These are phyloP conservation scores for Azemiops feae DNA, from an alignment of 2,113 vertebrate genomes.

Conservation along the genomic window DNA sequence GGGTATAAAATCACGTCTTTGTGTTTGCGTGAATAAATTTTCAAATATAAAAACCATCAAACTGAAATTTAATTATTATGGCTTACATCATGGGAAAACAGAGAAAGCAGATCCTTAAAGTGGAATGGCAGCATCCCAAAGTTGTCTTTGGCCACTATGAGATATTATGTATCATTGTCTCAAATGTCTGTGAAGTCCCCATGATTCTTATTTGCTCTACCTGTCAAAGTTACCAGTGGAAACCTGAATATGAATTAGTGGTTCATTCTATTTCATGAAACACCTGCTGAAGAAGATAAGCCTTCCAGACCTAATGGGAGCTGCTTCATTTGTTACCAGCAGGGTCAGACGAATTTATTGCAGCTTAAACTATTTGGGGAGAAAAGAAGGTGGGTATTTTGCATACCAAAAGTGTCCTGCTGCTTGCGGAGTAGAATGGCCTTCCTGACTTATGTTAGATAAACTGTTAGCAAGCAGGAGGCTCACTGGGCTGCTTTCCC, in stretches of 20 bases:
- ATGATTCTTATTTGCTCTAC: constrained; percentile 26
- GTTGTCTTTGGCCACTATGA: background rate
- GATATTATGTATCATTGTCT: constrained; percentile 21
- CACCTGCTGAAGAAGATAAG: constrained; percentile 36
- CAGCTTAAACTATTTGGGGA: constrained; percentile 9
- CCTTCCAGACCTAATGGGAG: constrained; percentile 5
- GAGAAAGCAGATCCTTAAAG: background rate
- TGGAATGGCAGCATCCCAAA: constrained; percentile 2
- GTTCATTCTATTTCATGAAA: constrained; percentile 33
- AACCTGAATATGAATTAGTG: constrained; percentile 1
- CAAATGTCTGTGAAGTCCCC: constrained; percentile 22
- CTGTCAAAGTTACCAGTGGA: constrained; percentile 22
- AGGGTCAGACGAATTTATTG: constrained; percentile 4
- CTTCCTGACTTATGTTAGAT: constrained; percentile 3
- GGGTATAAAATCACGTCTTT: accelerated
- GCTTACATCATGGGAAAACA: background rate
- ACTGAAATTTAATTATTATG: background rate
- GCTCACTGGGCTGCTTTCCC: constrained; percentile 1
- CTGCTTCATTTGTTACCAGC: constrained; percentile 18
- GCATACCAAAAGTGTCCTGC: constrained; percentile 2
- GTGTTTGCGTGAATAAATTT: background rate
- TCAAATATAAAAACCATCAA: background rate
- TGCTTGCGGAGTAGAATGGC: constrained; percentile 5
- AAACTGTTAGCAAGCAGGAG: constrained; percentile 26
- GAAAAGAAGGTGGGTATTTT: constrained; percentile 20